Evolutionary conservation across 2,888 invertebrate species (phyloP), one percentile per base, ranked within the genome.

Genomic region (Anagyrus pseudococci): DNA sequence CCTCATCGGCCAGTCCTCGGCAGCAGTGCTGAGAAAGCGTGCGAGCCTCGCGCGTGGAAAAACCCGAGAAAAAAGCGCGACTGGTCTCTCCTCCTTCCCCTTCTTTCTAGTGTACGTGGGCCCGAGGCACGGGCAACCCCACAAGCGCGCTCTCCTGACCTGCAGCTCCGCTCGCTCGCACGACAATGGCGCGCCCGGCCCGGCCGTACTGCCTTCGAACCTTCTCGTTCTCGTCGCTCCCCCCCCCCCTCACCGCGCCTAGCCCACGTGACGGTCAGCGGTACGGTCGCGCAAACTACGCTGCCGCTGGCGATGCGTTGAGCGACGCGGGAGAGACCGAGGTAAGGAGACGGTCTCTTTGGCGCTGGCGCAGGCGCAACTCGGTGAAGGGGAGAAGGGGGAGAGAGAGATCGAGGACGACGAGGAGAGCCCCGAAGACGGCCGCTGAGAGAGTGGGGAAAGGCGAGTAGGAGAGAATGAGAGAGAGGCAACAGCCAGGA

Each of bases 151-250:
- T 50, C 49, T 49, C 60, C 25, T 40, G 52, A 49, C 57, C 46
- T 53, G 62, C 52, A 48, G 49, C 58, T 59, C 59, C 15, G 56
- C 59, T 50, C 64, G 54, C 48, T 52, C 52, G 58, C 29, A 29
- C 44, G 29, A 59, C 59, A 64, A 64, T 60, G 59, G 59, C 64
- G 64, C 26, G 59, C 64, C 59, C 26, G 46, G 41, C 47, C 15
- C 22, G n/a, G 19, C 57, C 66, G 69, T 68, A 72, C 70, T 69
- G 62, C 66, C 67, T 66, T 69, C 67, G 64, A 69, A 68, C 69
- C 70, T 68, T 68, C 67, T 68, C 10, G 68, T 66, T 69, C n/a
- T n/a, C 66, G 52, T 29, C 43, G 43, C 61, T 15, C 1, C 15
- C 57, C 52, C 49, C 47, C 56, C 59, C 60, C 44, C 61, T 55